These are phyloP conservation scores for Monomorium pharaonis DNA, from an alignment of 1,140 invertebrate genomes.

Conservation along the genomic window DNA sequence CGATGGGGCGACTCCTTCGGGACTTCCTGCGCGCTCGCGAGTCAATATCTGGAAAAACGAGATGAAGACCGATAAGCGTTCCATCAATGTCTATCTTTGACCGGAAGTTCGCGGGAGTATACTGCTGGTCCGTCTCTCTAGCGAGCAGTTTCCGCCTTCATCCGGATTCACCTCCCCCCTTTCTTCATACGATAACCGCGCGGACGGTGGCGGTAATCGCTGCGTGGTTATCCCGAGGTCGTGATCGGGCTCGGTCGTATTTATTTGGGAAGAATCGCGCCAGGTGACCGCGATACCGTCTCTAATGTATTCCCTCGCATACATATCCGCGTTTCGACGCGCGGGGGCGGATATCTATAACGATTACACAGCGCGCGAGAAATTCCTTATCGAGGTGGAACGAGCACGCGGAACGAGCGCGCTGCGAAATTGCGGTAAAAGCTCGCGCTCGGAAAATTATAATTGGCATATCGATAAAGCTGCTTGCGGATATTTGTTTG, in stretches of 20 bases:
- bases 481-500: neutral
- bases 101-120: constrained; percentile 48
- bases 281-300: neutral
- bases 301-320: constrained; percentile 4
- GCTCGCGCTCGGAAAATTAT: neutral
- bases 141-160: constrained; percentile 11
- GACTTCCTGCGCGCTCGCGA: neutral
- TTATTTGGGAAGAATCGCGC: neutral
- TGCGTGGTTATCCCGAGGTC: neutral
- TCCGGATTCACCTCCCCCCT: constrained; percentile 12
- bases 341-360: neutral
- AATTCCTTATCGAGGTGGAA: constrained; percentile 18
- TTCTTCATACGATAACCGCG: neutral
- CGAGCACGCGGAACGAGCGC: neutral
- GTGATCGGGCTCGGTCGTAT: neutral
- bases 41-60: constrained; percentile 35
- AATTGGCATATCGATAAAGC: constrained; percentile 10
- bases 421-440: too few relatives aligned
- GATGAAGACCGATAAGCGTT: constrained; percentile 46
- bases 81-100: constrained; percentile 53
- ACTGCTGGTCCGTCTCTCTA: neutral
- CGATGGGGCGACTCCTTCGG: neutral
- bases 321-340: neutral
- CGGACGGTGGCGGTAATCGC: neutral
- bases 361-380: constrained; percentile 18